Base-by-base conservation (phyloP, 2,113 vertebrate genomes). In the Sturnus vulgaris region DNA sequence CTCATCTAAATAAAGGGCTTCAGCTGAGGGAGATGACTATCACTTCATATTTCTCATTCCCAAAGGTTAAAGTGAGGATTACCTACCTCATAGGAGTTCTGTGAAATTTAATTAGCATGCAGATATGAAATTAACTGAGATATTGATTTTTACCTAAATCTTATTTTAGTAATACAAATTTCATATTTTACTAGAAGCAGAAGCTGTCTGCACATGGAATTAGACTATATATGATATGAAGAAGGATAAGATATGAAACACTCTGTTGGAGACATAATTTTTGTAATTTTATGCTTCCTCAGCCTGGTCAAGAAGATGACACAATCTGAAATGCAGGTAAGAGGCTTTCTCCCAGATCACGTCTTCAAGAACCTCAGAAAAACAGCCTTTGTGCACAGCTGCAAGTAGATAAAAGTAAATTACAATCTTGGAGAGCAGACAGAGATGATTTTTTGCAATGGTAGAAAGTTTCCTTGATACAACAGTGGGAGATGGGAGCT, bases 21-120 rank as follows among this genome's bases (percentile, higher is more conserved):
- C 70, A 80, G 23, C 52, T 80, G 42, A 87, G 78, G 42, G 33
- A 92, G 14, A 50, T 82, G 46, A 72, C 52, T 82, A 83, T 77
- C 37, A 61, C 40, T 69, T 93, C 59, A 15, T 89, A 84, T 70
- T 90, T 94, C 44, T 86, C 35, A 71, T 93, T 91, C 47, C 47
- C 39, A 88, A 91, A 95, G 85, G 82, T 95, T 92, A 91, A 91
- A 90, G 46, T 60, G 40, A 82, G 37, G 46, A 93, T 88, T 94
- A 86, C 40, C 79, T 84, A 75, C 47, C n/a, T 81, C 82, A 78
- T 2, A 88, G 59, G 31, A 95, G 18, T 73, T 66, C 76, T 83
- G 39, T 71, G 79, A 94, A 90, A 82, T 90, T 81, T 81, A 94
- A 93, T 93, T 90, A 90, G 46, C 50, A 73, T 66, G 79, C 31